Conservation (phyloP, 2,888 invertebrate genomes). For the Synanthedon andrenaeformis region DNA sequence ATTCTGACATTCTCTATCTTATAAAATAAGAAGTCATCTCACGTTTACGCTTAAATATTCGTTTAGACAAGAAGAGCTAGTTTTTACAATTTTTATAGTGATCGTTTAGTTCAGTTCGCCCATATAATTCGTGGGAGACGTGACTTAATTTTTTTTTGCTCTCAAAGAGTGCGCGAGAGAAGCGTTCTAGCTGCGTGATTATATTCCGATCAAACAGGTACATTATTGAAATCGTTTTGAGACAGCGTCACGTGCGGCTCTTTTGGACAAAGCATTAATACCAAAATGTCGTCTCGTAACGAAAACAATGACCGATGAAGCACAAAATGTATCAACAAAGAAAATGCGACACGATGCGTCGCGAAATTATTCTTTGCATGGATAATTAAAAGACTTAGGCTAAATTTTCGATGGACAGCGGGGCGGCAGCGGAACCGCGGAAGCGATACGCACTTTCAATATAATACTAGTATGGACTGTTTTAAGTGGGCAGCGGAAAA, state of each 20-base stretch:
- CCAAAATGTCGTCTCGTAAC: neutral
- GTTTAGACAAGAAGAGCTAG: constrained; percentile 40
- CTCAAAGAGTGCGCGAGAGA: constrained; percentile 20
- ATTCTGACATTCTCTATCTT: constrained; percentile 42
- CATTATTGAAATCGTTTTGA: constrained; percentile 30
- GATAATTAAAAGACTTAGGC: too few relatives aligned
- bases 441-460: neutral
- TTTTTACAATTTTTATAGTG: constrained; percentile 51
- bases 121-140: constrained; percentile 61
- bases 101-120: constrained; percentile 42
- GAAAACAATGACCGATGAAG: neutral
- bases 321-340: too few relatives aligned
- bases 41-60: constrained; percentile 32
- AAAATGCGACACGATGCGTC: too few relatives aligned
- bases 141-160: constrained; percentile 47
- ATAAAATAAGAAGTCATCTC: constrained; percentile 40
- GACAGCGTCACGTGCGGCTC: constrained; percentile 32
- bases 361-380: too few relatives aligned
- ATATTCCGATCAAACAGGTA: constrained; percentile 51
- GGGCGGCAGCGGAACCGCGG: neutral
- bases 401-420: neutral
- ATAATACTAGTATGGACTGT: neutral
- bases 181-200: constrained; percentile 37
- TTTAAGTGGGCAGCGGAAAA: neutral
- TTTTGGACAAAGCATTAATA: neutral